Base-by-base conservation (phyloP, 2,888 invertebrate species). In the Ormyrus nitidulus region DNA sequence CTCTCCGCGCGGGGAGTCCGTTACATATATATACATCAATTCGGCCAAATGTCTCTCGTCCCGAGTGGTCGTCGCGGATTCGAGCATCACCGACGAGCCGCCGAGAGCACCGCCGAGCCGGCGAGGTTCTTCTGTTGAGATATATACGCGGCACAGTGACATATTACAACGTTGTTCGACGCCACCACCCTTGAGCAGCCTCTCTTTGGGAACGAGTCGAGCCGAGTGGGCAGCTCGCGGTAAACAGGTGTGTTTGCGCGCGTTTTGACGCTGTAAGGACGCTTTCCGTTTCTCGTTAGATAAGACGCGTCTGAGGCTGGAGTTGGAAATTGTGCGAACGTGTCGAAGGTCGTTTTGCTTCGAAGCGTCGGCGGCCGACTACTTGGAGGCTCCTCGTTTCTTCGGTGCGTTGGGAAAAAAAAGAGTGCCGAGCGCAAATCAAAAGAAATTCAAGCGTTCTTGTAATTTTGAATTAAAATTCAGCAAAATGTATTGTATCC, bases 41-140 rank as follows among this genome's bases (percentile, higher is more conserved):
- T 13, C 3, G 62, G 49, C 44, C 74, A 56, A 65, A 65, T 74
- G 74, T 74, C 10, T 13, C 49, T 46, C 53, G n/a, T 53, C 53
- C 46, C 66, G 66, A 51, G 66, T 9, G 7, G 13, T 66, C 44
- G 19, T 8, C 8, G 6, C 19, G 9, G 10, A 13, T 49, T n/a
- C 10, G 44, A 34, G 46, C 65, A 58, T 1, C 10, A 56, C 19
- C 10, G 58, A 65, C 56, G 19, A 53, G 58, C 51, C 49, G 49
- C 51, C 34, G 46, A 59, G 5, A 19, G 9, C 49, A n/a, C 19
- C 53, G 34, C 59, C 11, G 59, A 48, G 48, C 13, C 2, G 48
- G 13, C 48, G 56, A 13, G 9, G 3, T 9, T 13, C 6, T 5
- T 9, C 10, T 9, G 44, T 0, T 34, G 34, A 34, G 48, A 49